Evolutionary conservation across 2,888 invertebrate genomes (phyloP), one percentile per base, ranked within the genome.

Genomic region (Entomobrya proxima): DNA sequence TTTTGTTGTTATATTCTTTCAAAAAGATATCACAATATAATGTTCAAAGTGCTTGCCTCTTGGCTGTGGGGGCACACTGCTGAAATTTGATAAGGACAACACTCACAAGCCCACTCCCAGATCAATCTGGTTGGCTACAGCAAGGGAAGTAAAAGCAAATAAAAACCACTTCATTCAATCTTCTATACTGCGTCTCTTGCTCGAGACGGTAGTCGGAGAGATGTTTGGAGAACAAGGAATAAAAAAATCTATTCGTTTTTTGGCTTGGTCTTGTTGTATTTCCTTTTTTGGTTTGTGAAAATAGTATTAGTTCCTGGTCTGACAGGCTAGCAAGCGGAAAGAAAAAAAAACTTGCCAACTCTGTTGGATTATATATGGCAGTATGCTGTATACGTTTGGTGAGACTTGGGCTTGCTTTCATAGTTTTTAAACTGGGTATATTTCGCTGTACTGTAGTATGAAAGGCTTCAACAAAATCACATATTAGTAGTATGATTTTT

Each of bases 61-160:
- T 74, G 21, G 37, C 35, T 55, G 21, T 50, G 55, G 85, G 83
- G 85, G 35, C 50, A 58, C 76, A 30, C 18, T 72, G 44, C 76
- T 85, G 85, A 85, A 85, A 85, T 78, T 85, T 79, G 85, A 85
- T 85, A 78, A 85, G 78, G 44, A 74, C 58, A 78, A 61, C 78
- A 61, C 78, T 84, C 79, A 69, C 80, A 61, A 79, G 74, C 78
- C 85, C 79, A 79, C 85, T 85, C 85, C 85, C 85, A 85, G 85
- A 85, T 79, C 78, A 85, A 85, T 44, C 75, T 85, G 85, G 85
- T 85, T 85, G 85, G 85, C 55, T 80, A 72, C 24, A 50, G 55
- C 27, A 55, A 67, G 75, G 61, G 32, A 67, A 67, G 85, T 58
- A 85, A 80, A 85, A 75, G 85, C 85, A 85, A 85, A 85, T 85